Base-by-base conservation (phyloP, 2,797 vertebrate species). In the Mormyrops attenuatus region DNA sequence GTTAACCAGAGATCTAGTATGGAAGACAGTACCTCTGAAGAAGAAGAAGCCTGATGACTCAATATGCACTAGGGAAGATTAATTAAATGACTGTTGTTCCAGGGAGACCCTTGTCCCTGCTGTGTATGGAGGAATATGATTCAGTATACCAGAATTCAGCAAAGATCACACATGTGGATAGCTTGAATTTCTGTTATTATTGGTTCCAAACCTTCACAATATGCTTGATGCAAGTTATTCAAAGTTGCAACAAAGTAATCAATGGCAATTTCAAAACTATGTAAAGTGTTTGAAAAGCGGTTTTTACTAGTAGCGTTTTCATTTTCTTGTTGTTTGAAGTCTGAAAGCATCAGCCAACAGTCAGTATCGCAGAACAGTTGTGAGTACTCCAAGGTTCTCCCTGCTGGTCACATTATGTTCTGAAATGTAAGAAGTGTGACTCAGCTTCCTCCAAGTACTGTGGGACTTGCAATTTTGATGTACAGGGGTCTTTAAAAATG, bases 331-430 rank as follows among this genome's bases (percentile, higher is more conserved):
- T 73, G 34, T 77, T 80, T 20, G 17, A 80, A 44, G 5, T 44
- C 73, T 80, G 73, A n/a, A 44, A 80, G 15, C 73, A 80, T 69
- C 73, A 80, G 38, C 73, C 73, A 80, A 80, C 38, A 80, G 73
- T 38, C 73, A 80, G 38, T 20, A 80, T 80, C 73, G 6, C 38
- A 80, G 73, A 80, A 80, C 73, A 80, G 34, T 38, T 80, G 73
- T 20, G 73, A 80, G 73, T 80, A 44, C 73, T 80, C 34, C 38
- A 80, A 38, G 73, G 73, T 80, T 80, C 13, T 80, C 34, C 38
- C 73, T 80, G 30, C 34, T 80, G 73, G 38, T 80, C 73, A 80
- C 73, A 80, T 80, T 80, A 80, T 80, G 73, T 80, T 80, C 73
- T 80, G 73, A 44, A 80, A 80, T 44, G 73, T 80, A 80, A 38